Evolutionary conservation across 2,797 vertebrate genomes (phyloP).

Genomic region (Sebastiscus albofasciatus): DNA sequence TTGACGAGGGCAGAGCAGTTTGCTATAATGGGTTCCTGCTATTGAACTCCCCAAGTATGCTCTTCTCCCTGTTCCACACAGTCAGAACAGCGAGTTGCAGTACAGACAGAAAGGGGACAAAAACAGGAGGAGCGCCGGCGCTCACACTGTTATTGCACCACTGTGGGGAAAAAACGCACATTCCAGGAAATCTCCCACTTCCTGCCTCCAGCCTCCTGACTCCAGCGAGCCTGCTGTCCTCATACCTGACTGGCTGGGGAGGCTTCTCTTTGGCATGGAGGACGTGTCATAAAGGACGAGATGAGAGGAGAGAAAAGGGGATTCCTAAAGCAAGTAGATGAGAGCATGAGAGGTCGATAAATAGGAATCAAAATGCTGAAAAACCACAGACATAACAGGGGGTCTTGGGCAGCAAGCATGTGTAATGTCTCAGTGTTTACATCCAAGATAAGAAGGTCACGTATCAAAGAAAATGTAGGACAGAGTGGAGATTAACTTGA

Average conservation of each 20-base stretch:
- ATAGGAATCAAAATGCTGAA: neutral
- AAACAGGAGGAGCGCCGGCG: conserved; percentile 74
- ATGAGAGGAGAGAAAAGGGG: conserved; percentile 8
- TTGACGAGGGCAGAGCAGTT: conserved; percentile 3
- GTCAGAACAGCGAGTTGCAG: conserved; percentile 35
- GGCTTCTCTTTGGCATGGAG: conserved; percentile 38
- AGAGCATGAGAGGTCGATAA: neutral
- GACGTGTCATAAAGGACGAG: conserved; percentile 9
- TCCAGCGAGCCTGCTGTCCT: conserved; percentile 74
- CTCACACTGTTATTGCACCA: conserved; percentile 80
- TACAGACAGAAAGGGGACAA: conserved; percentile 61
- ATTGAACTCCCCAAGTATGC: conserved; percentile 26
- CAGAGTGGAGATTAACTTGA: conserved; percentile 55
- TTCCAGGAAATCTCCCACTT: conserved; percentile 89
- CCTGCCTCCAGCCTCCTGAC: conserved; percentile 81
- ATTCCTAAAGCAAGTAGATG: neutral
- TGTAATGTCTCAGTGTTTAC: conserved; percentile 47
- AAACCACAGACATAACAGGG: neutral
- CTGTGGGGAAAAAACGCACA: conserved; percentile 79
- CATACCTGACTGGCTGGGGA: conserved; percentile 74
- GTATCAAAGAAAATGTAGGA: conserved; percentile 42
- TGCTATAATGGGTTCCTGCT: conserved; percentile 38
- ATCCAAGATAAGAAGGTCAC: conserved; percentile 56
- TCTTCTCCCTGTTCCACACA: conserved; percentile 44
- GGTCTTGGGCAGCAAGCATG: conserved; percentile 12